These are phyloP conservation scores for Ceratina calcarata DNA, from an alignment of 1,140 invertebrate genomes.

Conservation along the genomic window DNA sequence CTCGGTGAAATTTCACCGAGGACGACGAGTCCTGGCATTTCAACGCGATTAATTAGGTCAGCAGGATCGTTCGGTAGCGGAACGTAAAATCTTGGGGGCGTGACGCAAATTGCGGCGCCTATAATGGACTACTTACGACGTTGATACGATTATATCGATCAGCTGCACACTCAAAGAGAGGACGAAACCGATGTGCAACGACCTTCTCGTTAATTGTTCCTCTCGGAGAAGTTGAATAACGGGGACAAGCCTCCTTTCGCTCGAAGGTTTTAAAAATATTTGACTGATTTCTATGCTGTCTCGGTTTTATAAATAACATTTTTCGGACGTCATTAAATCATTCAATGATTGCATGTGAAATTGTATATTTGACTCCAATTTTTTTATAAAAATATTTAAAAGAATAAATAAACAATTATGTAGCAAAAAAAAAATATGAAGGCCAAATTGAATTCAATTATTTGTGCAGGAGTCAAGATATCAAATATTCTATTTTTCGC, in stretches of 20 bases:
- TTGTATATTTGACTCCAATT: too few relatives aligned
- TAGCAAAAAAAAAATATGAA: too few relatives aligned
- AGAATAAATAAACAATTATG: too few relatives aligned
- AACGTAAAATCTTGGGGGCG: constrained; percentile 23
- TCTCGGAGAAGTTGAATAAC: background rate
- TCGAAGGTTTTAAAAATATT: background rate
- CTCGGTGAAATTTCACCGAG: constrained; percentile 13
- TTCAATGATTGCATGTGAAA: too few relatives aligned
- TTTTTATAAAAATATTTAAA: too few relatives aligned
- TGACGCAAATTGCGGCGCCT: constrained; percentile 40
- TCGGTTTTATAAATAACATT: background rate
- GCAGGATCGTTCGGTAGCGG: constrained; percentile 17
- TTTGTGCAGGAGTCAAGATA: too few relatives aligned
- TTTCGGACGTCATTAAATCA: too few relatives aligned
- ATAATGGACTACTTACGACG: constrained; percentile 42
- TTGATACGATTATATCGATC: constrained; percentile 44
- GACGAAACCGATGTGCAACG: background rate
- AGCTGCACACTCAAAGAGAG: background rate
- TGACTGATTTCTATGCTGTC: background rate
- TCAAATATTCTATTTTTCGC: background rate
- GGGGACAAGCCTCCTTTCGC: too few relatives aligned
- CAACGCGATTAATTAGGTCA: constrained; percentile 37
- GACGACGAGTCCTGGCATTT: constrained; percentile 12
- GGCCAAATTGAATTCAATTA: too few relatives aligned
- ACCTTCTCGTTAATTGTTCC: too few relatives aligned